These are phyloP conservation scores for Phlogophora meticulosa DNA, from an alignment of 2,888 invertebrate species.

Conservation along the genomic window DNA sequence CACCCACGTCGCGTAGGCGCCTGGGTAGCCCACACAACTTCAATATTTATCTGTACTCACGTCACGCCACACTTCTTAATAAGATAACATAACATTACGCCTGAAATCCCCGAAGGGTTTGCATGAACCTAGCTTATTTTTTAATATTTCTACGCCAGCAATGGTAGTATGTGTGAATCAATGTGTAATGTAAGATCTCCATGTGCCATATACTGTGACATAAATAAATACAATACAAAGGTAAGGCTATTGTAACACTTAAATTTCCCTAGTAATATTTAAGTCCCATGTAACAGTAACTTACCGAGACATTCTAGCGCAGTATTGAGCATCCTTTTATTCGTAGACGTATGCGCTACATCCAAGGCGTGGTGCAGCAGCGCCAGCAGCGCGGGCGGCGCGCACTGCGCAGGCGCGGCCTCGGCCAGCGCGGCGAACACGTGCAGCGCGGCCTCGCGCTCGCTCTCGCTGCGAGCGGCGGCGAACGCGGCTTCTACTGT, in stretches of 20 bases:
- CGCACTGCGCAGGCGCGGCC: slow-evolving; percentile 83
- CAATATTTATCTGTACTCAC: no score
- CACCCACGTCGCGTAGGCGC: slow-evolving; percentile 97
- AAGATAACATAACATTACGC: no score
- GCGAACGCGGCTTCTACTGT: slow-evolving; percentile 93
- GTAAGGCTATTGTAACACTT: no score
- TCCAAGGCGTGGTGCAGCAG: slow-evolving; percentile 77
- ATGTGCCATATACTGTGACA: no score
- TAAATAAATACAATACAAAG: no score
- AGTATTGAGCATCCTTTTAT: slow-evolving; percentile 92
- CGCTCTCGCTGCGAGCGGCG: slow-evolving; percentile 91
- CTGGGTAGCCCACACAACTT: slow-evolving; percentile 78
- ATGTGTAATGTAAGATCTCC: no score
- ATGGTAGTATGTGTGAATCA: no score
- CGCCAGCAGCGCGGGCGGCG: slow-evolving; percentile 85
- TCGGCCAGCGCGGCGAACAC: slow-evolving; percentile 90
- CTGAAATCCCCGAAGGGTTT: no score
- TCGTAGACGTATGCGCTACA: slow-evolving; percentile 69
- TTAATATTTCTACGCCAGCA: no score
- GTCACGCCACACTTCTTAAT: no score
- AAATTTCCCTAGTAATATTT: no score
- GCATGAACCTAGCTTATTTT: no score
- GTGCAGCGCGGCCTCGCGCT: slow-evolving; percentile 88
- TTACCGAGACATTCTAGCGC: slow-evolving; percentile 94
- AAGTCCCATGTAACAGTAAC: slow-evolving; percentile 24